These are phyloP conservation scores for Cataglyphis altisquamis DNA, from an alignment of 2,888 invertebrate species.

Conservation along the genomic window DNA sequence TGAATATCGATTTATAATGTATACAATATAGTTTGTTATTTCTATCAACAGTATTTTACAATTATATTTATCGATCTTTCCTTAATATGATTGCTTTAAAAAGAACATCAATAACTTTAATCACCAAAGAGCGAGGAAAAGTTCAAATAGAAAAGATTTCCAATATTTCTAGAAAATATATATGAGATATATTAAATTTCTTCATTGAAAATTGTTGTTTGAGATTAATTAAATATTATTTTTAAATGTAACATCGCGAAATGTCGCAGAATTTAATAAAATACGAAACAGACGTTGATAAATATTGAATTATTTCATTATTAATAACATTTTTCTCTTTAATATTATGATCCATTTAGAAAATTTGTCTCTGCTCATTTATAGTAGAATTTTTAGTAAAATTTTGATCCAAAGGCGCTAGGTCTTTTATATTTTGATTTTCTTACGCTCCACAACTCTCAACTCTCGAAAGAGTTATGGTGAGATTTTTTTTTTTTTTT, in stretches of 20 bases:
- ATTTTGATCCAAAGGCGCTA: neutral
- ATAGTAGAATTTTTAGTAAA: neutral
- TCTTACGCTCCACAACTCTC: neutral
- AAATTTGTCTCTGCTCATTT: neutral
- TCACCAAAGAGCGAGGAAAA: conserved; percentile 1
- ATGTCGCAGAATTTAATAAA: conserved; percentile 3
- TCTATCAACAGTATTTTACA: neutral
- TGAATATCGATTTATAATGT: neutral
- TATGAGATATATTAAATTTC: conserved; percentile 8
- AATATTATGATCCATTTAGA: neutral
- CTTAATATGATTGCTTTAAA: conserved; percentile 47
- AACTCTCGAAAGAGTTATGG: conserved; percentile 11
- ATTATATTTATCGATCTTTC: neutral
- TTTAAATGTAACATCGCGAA: neutral
- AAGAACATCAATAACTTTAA: conserved; percentile 15
- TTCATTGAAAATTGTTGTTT: neutral
- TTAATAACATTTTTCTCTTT: neutral
- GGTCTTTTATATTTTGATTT: neutral
- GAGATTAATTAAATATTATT: conserved; percentile 31
- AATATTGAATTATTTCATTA: conserved; percentile 8
- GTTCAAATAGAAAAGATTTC: conserved; percentile 10
- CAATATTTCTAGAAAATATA: conserved; percentile 43
- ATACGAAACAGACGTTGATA: neutral
- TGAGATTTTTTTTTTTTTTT: conserved; percentile 14
- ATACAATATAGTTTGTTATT: neutral